Percentiles rank a stretch among this genome's conserved stretches.
These are phyloP conservation scores for Ptychochromis oligacanthus DNA, from an alignment of 2,113 vertebrate genomes.

Conservation along the genomic window DNA sequence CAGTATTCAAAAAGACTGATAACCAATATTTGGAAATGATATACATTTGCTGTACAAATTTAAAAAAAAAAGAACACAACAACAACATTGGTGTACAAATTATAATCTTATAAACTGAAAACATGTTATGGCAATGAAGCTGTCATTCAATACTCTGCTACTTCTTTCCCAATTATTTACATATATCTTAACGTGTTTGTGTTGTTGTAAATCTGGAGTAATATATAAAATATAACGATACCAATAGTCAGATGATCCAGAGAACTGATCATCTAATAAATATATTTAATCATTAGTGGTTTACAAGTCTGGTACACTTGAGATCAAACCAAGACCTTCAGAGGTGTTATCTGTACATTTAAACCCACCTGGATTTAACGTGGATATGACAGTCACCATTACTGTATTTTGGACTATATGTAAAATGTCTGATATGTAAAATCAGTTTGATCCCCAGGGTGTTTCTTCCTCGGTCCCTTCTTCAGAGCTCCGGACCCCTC, in stretches of 20 bases:
- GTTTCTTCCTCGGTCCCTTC: slow-evolving; percentile 13
- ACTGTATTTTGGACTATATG: not conserved
- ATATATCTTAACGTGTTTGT: too few relatives aligned
- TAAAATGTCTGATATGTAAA: not conserved
- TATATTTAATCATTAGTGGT: not conserved
- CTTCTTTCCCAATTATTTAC: not conserved
- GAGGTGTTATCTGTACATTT: not conserved
- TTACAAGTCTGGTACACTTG: not conserved
- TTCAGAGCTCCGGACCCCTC: not conserved
- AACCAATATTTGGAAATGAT: not conserved
- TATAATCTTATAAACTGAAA: accelerated
- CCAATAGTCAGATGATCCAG: not conserved
- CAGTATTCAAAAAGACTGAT: not conserved
- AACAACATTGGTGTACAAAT: not conserved
- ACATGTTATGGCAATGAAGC: too few relatives aligned
- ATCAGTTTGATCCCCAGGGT: not conserved
- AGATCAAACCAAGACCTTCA: not conserved
- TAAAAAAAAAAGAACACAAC: not conserved
- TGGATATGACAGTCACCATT: not conserved
- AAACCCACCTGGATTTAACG: not conserved
- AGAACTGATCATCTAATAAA: too few relatives aligned
- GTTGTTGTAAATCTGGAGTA: not conserved
- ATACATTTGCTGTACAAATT: not conserved
- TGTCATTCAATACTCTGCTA: not conserved
- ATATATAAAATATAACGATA: not conserved